phyloP scores from a whole-genome alignment of 2,888 invertebrate species.

The Drosophila rubida region DNA sequence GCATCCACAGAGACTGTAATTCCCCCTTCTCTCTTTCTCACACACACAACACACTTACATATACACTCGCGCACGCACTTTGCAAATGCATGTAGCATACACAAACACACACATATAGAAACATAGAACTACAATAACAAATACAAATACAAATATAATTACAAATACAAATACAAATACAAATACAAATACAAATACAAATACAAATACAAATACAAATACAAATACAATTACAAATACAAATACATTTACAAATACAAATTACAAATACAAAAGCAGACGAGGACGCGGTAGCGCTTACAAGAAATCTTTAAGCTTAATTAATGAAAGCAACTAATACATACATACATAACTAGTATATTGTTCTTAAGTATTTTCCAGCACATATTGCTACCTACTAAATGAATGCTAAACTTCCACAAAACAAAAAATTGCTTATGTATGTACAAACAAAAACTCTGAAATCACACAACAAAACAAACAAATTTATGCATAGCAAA shows the following conservation, averaged over 20 bases:
- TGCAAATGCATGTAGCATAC: conserved; percentile 40
- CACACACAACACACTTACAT: conserved; percentile 21
- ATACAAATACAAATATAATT: conserved; percentile 15
- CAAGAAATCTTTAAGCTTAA: conserved; percentile 54
- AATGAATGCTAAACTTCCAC: conserved; percentile 51
- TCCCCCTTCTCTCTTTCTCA: conserved; percentile 15
- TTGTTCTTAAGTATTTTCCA: conserved; percentile 68
- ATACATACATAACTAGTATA: conserved; percentile 16
- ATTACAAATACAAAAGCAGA: conserved; percentile 49
- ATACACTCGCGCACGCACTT: conserved; percentile 11
- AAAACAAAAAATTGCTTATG: conserved; percentile 46
- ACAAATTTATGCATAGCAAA: conserved; percentile 37
- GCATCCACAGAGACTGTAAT: conserved; percentile 58
- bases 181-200: conserved; percentile 22
- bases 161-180: conserved; percentile 16
- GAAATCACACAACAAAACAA: conserved; percentile 20
- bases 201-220: conserved; percentile 39
- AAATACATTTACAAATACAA: conserved; percentile 22
- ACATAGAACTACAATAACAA: conserved; percentile 22
- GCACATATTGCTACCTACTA: conserved; percentile 62
- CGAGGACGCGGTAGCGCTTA: conserved; percentile 62
- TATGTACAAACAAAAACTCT: conserved; percentile 41
- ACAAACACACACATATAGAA: conserved; percentile 28
- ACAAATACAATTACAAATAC: conserved; percentile 16
- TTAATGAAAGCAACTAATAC: conserved; percentile 22